These are phyloP conservation scores for Prionace glauca DNA, from an alignment of 2,797 vertebrate species.

Conservation along the genomic window DNA sequence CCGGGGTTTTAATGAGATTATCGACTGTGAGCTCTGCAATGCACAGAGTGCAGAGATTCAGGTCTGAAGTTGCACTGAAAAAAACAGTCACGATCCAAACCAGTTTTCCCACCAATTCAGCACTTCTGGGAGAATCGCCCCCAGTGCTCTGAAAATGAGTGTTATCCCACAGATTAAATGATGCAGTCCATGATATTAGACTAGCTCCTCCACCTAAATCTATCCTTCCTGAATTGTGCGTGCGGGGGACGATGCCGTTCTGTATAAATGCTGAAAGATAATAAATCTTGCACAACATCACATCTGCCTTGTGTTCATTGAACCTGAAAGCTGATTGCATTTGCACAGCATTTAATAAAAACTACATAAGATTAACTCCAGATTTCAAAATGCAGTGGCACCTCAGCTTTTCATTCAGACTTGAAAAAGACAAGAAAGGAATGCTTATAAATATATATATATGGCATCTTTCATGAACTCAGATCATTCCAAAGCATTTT, in stretches of 20 bases:
- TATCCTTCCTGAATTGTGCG: background rate
- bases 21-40: no score
- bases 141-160: background rate
- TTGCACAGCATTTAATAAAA: conserved; percentile 16
- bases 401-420: background rate
- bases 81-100: no score
- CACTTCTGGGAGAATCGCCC: no score
- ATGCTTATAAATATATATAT: background rate
- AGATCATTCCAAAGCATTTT: background rate
- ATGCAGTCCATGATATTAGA: background rate
- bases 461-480: background rate
- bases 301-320: background rate
- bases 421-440: background rate
- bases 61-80: no score
- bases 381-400: background rate
- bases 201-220: background rate
- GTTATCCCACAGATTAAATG: background rate
- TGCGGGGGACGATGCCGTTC: background rate
- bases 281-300: background rate
- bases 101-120: no score
- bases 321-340: conserved; percentile 7
- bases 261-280: background rate
- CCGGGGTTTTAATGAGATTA: no score
- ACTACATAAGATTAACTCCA: background rate
- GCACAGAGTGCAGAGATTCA: no score